Evolutionary conservation across 2,113 vertebrate genomes (phyloP).

Genomic region (Limnothrissa miodon): DNA sequence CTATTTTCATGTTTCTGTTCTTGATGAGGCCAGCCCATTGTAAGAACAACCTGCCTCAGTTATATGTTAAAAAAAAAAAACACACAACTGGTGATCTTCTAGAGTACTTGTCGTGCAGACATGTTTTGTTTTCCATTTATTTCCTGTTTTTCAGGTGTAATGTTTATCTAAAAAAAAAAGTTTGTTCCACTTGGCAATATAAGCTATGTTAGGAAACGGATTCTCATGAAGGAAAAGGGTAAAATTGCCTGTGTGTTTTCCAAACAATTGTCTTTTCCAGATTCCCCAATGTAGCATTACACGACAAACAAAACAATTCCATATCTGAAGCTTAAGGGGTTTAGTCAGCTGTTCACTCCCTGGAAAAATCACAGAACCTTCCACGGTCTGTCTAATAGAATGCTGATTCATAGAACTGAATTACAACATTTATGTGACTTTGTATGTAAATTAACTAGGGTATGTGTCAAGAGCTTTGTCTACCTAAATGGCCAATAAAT

Average conservation of each 20-base stretch:
- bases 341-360: background rate
- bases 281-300: background rate
- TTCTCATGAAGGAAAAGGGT: conserved; percentile 1
- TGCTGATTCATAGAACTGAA: background rate
- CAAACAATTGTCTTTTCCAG: background rate
- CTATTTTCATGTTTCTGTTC: background rate
- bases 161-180: background rate
- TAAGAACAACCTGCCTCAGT: background rate
- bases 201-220: background rate
- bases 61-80: background rate
- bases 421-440: background rate
- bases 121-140: background rate
- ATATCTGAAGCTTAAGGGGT: background rate
- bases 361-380: background rate
- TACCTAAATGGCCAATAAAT: conserved; percentile 19
- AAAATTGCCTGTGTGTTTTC: background rate
- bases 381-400: background rate
- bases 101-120: background rate
- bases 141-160: background rate
- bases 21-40: background rate
- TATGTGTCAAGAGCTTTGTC: background rate
- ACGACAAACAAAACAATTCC: background rate
- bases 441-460: conserved; percentile 4
- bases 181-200: conserved; percentile 17
- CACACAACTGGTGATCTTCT: background rate